Conservation (phyloP, 1,140 invertebrate genomes). For the Gerris buenoi region DNA sequence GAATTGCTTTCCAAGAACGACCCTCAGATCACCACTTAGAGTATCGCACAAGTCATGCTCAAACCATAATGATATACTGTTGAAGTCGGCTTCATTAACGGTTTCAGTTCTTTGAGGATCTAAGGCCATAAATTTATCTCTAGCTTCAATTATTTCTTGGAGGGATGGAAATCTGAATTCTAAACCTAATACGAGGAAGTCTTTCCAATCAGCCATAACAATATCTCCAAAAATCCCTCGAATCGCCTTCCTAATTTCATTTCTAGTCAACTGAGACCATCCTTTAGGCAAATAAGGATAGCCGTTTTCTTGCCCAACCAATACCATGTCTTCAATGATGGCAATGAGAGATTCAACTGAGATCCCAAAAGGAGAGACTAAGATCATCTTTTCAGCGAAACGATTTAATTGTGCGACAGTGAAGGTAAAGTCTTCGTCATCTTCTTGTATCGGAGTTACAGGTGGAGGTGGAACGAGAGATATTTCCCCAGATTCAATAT, state of each 20-base stretch:
- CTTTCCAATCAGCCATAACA: conserved; percentile 40
- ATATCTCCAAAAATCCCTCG: conserved; percentile 33
- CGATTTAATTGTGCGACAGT: conserved; percentile 34
- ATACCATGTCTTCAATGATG: conserved; percentile 23
- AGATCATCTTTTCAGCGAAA: conserved; percentile 33
- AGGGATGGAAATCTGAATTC: conserved; percentile 35
- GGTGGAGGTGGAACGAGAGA: conserved; percentile 8
- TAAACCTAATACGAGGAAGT: conserved; percentile 41
- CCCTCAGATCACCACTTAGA: conserved; percentile 25
- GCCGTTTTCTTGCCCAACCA: conserved; percentile 32
- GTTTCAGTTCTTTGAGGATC: conserved; percentile 32
- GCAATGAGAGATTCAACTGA: conserved; percentile 19
- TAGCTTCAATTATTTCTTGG: conserved; percentile 33
- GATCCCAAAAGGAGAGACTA: conserved; percentile 36
- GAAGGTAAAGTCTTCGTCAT: conserved; percentile 29
- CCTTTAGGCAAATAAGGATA: conserved; percentile 31
- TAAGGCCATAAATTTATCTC: conserved; percentile 30
- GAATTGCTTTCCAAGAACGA: conserved; percentile 34
- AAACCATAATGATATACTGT: conserved; percentile 37
- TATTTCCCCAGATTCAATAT: conserved; percentile 25
- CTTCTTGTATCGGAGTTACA: conserved; percentile 18
- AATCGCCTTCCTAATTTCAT: conserved; percentile 33
- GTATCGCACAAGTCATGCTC: conserved; percentile 29
- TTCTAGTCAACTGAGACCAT: conserved; percentile 35
- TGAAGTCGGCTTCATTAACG: conserved; percentile 29